Percentiles rank a stretch among this genome's conserved stretches.
phyloP scores from a whole-genome alignment of 1,140 invertebrate genomes.

The Lasioglossum albipes region DNA sequence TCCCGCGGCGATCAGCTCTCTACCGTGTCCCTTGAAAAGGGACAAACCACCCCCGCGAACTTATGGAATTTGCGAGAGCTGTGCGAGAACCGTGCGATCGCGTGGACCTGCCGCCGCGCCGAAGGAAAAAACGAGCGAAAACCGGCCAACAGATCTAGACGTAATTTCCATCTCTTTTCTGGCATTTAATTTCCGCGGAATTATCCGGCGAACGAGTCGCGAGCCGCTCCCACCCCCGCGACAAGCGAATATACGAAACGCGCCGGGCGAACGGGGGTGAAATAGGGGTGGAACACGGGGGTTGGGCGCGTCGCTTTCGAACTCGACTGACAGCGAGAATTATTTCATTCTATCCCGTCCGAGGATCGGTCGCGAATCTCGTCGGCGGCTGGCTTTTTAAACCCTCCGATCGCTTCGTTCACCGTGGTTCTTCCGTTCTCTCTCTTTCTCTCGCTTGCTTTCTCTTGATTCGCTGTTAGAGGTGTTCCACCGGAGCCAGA shows the following conservation, averaged over 20 bases:
- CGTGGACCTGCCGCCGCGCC: neutral
- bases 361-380: conserved; percentile 38
- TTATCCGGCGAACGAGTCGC: conserved; percentile 40
- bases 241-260: conserved; percentile 36
- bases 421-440: neutral
- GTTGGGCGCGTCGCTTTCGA: conserved; percentile 2
- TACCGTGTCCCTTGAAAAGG: too few relatives aligned
- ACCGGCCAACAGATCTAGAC: conserved; percentile 29
- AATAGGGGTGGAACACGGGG: neutral
- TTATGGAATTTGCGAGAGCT: too few relatives aligned
- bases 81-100: neutral
- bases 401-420: too few relatives aligned
- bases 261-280: neutral
- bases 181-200: conserved; percentile 46
- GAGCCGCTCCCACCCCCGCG: neutral
- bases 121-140: conserved; percentile 9
- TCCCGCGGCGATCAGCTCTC: neutral
- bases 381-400: neutral
- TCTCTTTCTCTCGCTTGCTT: neutral
- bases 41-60: too few relatives aligned
- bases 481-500: too few relatives aligned
- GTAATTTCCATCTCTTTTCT: conserved; percentile 49
- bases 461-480: too few relatives aligned
- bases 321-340: conserved; percentile 43
- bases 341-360: conserved; percentile 40